These are phyloP conservation scores for Gadus macrocephalus DNA, from an alignment of 2,113 vertebrate genomes.

Conservation along the genomic window DNA sequence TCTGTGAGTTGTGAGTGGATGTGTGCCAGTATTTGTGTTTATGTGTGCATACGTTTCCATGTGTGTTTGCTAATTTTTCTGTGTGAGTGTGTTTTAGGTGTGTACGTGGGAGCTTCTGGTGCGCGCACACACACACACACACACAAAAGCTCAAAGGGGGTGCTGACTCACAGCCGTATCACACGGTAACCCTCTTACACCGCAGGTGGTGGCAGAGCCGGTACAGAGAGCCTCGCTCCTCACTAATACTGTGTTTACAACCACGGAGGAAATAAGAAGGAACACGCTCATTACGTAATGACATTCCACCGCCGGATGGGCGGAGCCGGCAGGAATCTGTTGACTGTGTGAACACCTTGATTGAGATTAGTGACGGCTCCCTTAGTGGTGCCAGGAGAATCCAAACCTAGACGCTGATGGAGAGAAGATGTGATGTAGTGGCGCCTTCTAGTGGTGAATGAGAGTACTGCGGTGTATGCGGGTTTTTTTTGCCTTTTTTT, in stretches of 20 bases:
- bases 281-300: slow-evolving; percentile 34
- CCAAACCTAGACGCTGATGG: too few relatives aligned
- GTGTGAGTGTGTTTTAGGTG: slow-evolving; percentile 16
- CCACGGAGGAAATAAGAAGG: slow-evolving; percentile 41
- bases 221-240: slow-evolving; percentile 38
- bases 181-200: slow-evolving; percentile 51
- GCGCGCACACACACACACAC: neutral
- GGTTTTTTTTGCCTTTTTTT: too few relatives aligned
- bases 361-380: too few relatives aligned
- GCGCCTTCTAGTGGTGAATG: slow-evolving; percentile 44
- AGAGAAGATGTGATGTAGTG: slow-evolving; percentile 2
- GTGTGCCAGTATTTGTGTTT: neutral
- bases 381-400: too few relatives aligned
- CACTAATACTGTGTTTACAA: slow-evolving; percentile 41
- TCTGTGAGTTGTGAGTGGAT: neutral
- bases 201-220: slow-evolving; percentile 23
- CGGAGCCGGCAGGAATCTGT: neutral
- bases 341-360: too few relatives aligned
- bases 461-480: neutral
- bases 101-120: slow-evolving; percentile 11
- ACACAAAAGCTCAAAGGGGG: neutral
- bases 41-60: neutral
- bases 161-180: slow-evolving; percentile 33
- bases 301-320: slow-evolving; percentile 1
- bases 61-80: slow-evolving; percentile 5